These are phyloP conservation scores for Contarinia nasturtii DNA, from an alignment of 1,140 invertebrate species.

Conservation along the genomic window DNA sequence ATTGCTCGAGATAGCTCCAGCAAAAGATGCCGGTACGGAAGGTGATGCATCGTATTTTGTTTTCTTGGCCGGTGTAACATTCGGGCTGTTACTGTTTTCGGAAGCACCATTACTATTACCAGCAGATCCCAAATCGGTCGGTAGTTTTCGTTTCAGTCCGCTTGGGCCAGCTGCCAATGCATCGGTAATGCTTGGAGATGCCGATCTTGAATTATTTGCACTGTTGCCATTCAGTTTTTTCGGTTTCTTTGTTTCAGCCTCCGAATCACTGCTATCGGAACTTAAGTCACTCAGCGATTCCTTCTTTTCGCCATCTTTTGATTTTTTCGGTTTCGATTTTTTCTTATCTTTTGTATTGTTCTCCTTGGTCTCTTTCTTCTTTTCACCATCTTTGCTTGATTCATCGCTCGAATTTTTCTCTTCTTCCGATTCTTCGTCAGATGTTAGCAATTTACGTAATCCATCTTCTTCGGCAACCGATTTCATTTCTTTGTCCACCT, in stretches of 20 bases:
- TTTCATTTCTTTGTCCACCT: conserved; percentile 30
- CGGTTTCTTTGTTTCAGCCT: conserved; percentile 23
- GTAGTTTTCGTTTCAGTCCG: conserved; percentile 27
- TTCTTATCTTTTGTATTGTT: conserved; percentile 35
- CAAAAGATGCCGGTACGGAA: conserved; percentile 17
- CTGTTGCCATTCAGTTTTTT: conserved; percentile 22
- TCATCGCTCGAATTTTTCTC: conserved; percentile 42
- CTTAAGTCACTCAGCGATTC: conserved; percentile 53
- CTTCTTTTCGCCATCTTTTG: conserved; percentile 41
- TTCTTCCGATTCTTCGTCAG: conserved; percentile 77
- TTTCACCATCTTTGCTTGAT: conserved; percentile 31
- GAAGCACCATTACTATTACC: conserved; percentile 23
- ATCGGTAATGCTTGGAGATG: conserved; percentile 31
- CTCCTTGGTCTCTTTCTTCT: conserved; percentile 39
- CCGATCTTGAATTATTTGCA: conserved; percentile 40
- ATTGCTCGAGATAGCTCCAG: conserved; percentile 16
- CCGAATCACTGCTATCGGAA: conserved; percentile 52
- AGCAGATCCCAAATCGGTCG: conserved; percentile 28
- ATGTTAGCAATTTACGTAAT: conserved; percentile 63
- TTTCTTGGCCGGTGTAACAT: conserved; percentile 33
- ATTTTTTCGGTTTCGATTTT: conserved; percentile 37
- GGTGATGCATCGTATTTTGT: conserved; percentile 31
- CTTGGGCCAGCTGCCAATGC: conserved; percentile 8
- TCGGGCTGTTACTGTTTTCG: conserved; percentile 23
- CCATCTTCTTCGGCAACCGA: conserved; percentile 81